Evolutionary conservation across 2,797 vertebrate species (phyloP).

Genomic region (Pseudochromis fuscus): DNA sequence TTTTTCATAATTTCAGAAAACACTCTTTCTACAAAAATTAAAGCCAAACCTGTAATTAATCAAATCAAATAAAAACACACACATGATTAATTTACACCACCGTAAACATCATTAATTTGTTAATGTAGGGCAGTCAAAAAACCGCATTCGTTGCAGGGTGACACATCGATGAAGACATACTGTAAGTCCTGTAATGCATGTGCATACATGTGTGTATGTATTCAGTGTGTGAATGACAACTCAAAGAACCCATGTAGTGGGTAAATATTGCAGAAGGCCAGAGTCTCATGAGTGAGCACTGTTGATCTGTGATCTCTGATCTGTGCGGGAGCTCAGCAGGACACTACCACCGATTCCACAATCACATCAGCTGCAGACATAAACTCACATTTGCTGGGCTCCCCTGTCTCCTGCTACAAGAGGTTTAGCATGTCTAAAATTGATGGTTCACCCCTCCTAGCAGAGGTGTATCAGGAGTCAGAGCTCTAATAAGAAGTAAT

Average conservation of each 20-base stretch:
- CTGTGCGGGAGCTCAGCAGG: constrained; percentile 78
- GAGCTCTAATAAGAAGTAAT: constrained; percentile 75
- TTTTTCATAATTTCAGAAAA: constrained; percentile 23
- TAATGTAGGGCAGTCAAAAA: constrained; percentile 58
- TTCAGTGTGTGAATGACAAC: constrained; percentile 62
- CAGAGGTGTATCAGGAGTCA: constrained; percentile 73
- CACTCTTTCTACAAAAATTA: not conserved
- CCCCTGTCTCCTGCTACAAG: constrained; percentile 61
- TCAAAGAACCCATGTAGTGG: constrained; percentile 63
- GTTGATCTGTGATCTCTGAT: constrained; percentile 80
- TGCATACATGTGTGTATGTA: constrained; percentile 9
- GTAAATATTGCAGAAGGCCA: constrained; percentile 80
- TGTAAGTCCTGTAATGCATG: constrained; percentile 32
- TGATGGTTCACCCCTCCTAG: constrained; percentile 57
- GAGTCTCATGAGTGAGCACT: constrained; percentile 69
- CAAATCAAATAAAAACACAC: constrained; percentile 20
- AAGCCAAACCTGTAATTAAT: constrained; percentile 31
- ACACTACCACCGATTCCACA: constrained; percentile 60
- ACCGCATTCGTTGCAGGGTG: constrained; percentile 54
- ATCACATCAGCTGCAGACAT: constrained; percentile 63
- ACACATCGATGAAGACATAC: constrained; percentile 43
- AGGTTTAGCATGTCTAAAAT: constrained; percentile 69
- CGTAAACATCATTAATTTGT: constrained; percentile 63
- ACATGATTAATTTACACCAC: constrained; percentile 58
- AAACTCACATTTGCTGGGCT: constrained; percentile 62